Evolutionary conservation across 2,888 invertebrate species (phyloP).

Genomic region (Linyphia triangularis): DNA sequence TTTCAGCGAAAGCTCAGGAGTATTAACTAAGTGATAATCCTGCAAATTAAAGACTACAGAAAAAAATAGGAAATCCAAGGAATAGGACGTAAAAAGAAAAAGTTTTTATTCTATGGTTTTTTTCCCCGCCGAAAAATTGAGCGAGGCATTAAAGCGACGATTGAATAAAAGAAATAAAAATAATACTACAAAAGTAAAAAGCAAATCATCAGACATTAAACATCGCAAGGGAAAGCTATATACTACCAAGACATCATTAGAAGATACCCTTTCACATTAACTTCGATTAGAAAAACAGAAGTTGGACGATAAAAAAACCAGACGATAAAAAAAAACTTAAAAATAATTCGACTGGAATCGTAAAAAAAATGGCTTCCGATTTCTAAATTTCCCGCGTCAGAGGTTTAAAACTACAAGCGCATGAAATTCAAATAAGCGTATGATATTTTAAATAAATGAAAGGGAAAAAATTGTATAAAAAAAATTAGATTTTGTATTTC

Average conservation of each 20-base stretch:
- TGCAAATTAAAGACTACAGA: constrained; percentile 52
- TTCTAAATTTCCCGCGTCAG: background rate
- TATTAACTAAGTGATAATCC: constrained; percentile 64
- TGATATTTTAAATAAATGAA: background rate
- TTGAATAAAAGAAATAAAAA: background rate
- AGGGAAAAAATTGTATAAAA: background rate
- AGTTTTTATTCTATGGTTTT: background rate
- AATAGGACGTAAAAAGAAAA: constrained; percentile 6
- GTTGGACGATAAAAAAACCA: no score
- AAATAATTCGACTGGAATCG: no score
- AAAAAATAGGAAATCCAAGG: no score
- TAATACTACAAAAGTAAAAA: background rate
- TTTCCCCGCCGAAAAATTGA: constrained; percentile 12
- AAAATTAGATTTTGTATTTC: background rate
- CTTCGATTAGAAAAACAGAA: constrained; percentile 8
- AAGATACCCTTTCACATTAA: constrained; percentile 1
- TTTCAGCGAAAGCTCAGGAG: constrained; percentile 8
- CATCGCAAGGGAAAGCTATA: background rate
- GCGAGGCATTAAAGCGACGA: constrained; percentile 22
- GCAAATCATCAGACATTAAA: constrained; percentile 8
- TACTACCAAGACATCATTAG: constrained; percentile 11
- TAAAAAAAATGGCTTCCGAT: no score
- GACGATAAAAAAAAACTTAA: no score
- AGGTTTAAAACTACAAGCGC: constrained; percentile 25
- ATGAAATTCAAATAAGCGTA: constrained; percentile 20